Evolutionary conservation across 2,888 invertebrate genomes (phyloP), one percentile per base, ranked within the genome.

Genomic region (Pammene fasciana): DNA sequence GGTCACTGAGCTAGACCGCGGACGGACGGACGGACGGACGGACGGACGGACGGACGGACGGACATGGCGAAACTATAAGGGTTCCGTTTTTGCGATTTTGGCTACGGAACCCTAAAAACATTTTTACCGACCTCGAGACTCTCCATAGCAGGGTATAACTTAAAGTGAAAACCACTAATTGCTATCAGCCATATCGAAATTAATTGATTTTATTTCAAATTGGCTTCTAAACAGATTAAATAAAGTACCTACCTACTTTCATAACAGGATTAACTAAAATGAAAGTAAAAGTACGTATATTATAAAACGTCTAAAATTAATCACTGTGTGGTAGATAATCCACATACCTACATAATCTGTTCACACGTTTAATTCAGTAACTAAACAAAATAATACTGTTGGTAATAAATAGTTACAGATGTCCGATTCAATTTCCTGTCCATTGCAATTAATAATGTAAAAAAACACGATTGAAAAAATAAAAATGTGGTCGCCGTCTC

Each of bases 401-500:
- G n/a, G n/a, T n/a, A n/a, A n/a, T n/a, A n/a, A n/a, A n/a, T n/a
- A n/a, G n/a, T n/a, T n/a, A n/a, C n/a, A 68, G 56, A 68, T 41
- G 38, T 57, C 34, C 16, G 36, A 41, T 43, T 64, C 50, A 34
- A 50, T 48, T 61, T 55, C 68, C 52, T 45, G 56, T 68, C 64
- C 50, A 43, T 48, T 68, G 57, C 71, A 70, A 71, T 68, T 67
- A 61, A 50, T 57, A 8, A 43, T 7, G 50, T 56, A 57, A 54
- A 71, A 68, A 59, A 50, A 56, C 57, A 45, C 62, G 11, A 38
- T 41, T 36, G 72, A 68, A 64, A 54, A 36, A 13, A 48, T 10
- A 48, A 46, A 10, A 62, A 62, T 48, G 59, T 68, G 34, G 68
- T 70, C 61, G 71, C 71, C 68, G 62, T 75, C 72, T 70, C 68